Percentiles rank a stretch among this genome's conserved stretches.
Evolutionary conservation across 1,140 invertebrate genomes (phyloP).

Genomic region (Trissolcus basalis): DNA sequence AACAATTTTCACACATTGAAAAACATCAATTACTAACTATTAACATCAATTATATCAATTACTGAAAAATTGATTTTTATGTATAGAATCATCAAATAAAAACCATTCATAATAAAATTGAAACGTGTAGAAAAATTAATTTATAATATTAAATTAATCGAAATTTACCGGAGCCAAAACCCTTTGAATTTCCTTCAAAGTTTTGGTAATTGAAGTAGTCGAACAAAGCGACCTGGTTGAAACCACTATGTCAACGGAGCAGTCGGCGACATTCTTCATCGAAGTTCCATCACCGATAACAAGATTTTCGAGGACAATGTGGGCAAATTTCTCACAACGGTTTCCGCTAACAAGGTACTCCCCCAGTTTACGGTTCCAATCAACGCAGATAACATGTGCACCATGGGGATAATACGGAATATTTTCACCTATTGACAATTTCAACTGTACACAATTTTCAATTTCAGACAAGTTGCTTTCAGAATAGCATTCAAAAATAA

Average conservation of each 20-base stretch:
- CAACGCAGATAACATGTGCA: constrained; percentile 66
- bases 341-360: constrained; percentile 65
- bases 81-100: no score
- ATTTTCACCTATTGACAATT: constrained; percentile 65
- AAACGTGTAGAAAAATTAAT: no score
- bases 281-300: constrained; percentile 68
- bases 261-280: constrained; percentile 60
- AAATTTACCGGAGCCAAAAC: constrained; percentile 65
- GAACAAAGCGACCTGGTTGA: constrained; percentile 70
- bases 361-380: constrained; percentile 66
- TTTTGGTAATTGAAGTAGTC: constrained; percentile 58
- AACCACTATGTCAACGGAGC: constrained; percentile 66
- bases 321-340: constrained; percentile 65
- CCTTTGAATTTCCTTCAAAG: constrained; percentile 65
- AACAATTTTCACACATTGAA: no score
- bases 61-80: no score
- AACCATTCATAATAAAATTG: no score
- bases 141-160: not conserved
- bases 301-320: constrained; percentile 65
- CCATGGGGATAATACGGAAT: constrained; percentile 69
- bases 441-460: no score
- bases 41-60: no score
- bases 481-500: no score
- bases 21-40: no score
- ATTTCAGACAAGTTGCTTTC: no score